Evolutionary conservation across 2,888 invertebrate species (phyloP).

Genomic region (Chaetogeoica ovagalla): DNA sequence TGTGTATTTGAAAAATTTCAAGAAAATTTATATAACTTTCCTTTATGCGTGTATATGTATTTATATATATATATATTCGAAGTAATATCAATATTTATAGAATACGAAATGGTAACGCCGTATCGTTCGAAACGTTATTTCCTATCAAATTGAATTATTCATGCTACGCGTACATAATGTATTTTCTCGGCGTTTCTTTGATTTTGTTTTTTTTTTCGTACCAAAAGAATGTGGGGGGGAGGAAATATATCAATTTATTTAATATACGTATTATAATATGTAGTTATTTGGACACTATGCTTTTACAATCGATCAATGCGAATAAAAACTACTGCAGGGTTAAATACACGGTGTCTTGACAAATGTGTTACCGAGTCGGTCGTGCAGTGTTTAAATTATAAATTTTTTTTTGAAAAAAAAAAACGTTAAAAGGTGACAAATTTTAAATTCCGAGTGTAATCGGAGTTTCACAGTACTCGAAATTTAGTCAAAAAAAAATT

Average conservation of each 20-base stretch:
- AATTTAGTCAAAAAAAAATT: too few relatives aligned
- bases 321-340: not conserved
- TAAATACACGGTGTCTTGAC: not conserved
- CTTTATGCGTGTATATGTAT: not conserved
- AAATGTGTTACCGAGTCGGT: too few relatives aligned
- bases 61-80: not conserved
- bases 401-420: too few relatives aligned
- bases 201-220: not conserved
- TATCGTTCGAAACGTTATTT: not conserved
- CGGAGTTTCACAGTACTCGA: too few relatives aligned
- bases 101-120: not conserved
- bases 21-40: not conserved
- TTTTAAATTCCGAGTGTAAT: too few relatives aligned
- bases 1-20: not conserved
- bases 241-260: not conserved
- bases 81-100: not conserved
- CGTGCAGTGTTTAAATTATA: too few relatives aligned
- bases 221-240: not conserved
- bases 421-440: too few relatives aligned
- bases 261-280: not conserved
- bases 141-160: conserved; percentile 18
- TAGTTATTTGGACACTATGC: not conserved
- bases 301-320: not conserved
- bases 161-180: not conserved
- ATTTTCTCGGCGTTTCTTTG: conserved; percentile 2